Base-by-base conservation (phyloP, 2,888 invertebrate species). In the Eristalis tenax region DNA sequence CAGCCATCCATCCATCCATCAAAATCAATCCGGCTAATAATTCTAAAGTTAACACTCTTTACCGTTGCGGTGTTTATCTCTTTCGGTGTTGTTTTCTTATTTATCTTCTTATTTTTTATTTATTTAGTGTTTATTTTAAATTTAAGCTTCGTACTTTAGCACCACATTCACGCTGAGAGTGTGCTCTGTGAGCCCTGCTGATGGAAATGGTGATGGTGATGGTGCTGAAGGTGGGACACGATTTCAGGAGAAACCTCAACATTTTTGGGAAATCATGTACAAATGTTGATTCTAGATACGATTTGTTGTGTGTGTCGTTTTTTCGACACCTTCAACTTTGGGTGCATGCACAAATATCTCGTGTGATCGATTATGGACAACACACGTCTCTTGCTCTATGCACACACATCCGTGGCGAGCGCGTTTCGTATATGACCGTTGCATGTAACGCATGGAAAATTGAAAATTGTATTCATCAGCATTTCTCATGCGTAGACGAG, bases 221-320 rank as follows among this genome's bases (percentile, higher is more conserved):
- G 32, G 32, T 6, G 5, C 5, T 6, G 32, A 1, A 3, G 71
- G 15, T 18, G 63, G 23, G 56, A 22, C 32, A 32, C 8, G 32
- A 32, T 8, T 8, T 32, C 22, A 11, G 40, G 15, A 26, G 8
- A 32, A 32, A 61, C 59, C 59, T 26, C 59, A 28, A 59, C 59
- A 57, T 40, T 40, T 18, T 40, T 38, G 56, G 35, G 23, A 65
- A 57, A 57, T 50, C 56, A 56, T 70, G 43, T 68, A 61, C 70
- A 78, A 78, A 65, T 78, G 63, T 77, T 77, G 69, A 77, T 56
- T 70, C 38, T 56, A 65, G 70, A 78, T 78, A 63, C 56, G 63
- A 23, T 18, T 59, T 35, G 50, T 57, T 69, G 22, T 57, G 18
- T 32, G 18, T 65, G 28, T 64, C 22, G 11, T 64, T 61, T 71